These are phyloP conservation scores for Molanna angustata DNA, from an alignment of 2,888 invertebrate species.

Conservation along the genomic window DNA sequence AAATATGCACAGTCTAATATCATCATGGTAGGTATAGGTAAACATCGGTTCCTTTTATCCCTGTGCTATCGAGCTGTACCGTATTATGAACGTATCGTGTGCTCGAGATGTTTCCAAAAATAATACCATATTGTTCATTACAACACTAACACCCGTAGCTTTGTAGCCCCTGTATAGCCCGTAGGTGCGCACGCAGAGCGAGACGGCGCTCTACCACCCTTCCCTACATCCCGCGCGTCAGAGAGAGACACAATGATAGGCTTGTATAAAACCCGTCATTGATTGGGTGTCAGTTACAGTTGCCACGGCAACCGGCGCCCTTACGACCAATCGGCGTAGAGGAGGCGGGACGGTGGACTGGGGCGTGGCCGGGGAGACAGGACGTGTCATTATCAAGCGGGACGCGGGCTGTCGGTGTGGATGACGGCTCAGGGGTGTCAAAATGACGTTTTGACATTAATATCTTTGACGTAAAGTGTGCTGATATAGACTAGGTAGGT, in stretches of 20 bases:
- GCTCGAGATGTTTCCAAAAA: too few species aligned
- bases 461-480: too few species aligned
- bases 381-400: constrained; percentile 8
- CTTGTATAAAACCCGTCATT: constrained; percentile 7
- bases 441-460: not conserved
- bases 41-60: too few species aligned
- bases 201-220: constrained; percentile 6
- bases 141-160: too few species aligned
- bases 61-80: too few species aligned
- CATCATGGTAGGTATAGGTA: too few species aligned
- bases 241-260: not conserved
- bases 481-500: too few species aligned
- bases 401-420: constrained; percentile 3
- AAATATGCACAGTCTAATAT: too few species aligned
- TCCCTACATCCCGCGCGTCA: not conserved
- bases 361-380: constrained; percentile 9
- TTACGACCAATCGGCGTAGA: constrained; percentile 13
- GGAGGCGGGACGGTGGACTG: constrained; percentile 29
- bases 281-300: constrained; percentile 20
- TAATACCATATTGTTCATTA: too few species aligned
- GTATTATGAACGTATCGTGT: too few species aligned
- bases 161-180: constrained; percentile 3
- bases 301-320: constrained; percentile 9
- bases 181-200: constrained; percentile 27
- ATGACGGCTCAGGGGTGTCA: constrained; percentile 7